Evolutionary conservation across 2,797 vertebrate genomes (phyloP), one percentile per base, ranked within the genome.

Genomic region (Sebastiscus tertius): DNA sequence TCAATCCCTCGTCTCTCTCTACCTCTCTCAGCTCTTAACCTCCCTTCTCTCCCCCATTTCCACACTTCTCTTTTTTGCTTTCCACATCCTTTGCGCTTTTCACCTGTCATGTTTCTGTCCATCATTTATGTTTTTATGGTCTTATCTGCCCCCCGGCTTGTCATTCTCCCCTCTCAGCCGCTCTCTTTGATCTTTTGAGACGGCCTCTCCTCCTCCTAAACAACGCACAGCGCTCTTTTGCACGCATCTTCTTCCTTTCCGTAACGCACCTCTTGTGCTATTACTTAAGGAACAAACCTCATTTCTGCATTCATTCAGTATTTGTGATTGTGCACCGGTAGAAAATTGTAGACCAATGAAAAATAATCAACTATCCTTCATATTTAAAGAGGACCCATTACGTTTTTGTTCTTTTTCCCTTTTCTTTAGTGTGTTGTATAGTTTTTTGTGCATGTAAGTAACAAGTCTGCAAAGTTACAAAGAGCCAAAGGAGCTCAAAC

Each of bases 1-100:
- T 97, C 96, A 97, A 94, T 87, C 72, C 81, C 88, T 91, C 89
- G 91, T 58, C 69, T 34, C 69, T 73, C 34, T 61, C 83, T 69
- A 79, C 29, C 78, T 77, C 79, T 31, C 77, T 82, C 72, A 34
- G 22, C 60, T 86, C 77, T 55, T 75, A 52, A 65, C 62, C 72
- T 76, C 61, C 52, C 42, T 54, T 76, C 78, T 80, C 75, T 81
- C 60, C 68, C 54, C 59, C 59, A 39, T 69, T 73, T 64, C 56
- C 49, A 33, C 54, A 69, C 72, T 20, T 78, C 68, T 79, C 61
- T 72, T 79, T 79, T 82, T 67, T 79, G 56, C 68, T 80, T 75
- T 66, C 60, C 55, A n/a, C 11, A 68, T 71, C 42, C 55, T 80
- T 69, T 62, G 29, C 22, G 20, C 69, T 78, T 77, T 85, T 79